Evolutionary conservation across 2,888 invertebrate genomes (phyloP).

Genomic region (Acleris sparsana): DNA sequence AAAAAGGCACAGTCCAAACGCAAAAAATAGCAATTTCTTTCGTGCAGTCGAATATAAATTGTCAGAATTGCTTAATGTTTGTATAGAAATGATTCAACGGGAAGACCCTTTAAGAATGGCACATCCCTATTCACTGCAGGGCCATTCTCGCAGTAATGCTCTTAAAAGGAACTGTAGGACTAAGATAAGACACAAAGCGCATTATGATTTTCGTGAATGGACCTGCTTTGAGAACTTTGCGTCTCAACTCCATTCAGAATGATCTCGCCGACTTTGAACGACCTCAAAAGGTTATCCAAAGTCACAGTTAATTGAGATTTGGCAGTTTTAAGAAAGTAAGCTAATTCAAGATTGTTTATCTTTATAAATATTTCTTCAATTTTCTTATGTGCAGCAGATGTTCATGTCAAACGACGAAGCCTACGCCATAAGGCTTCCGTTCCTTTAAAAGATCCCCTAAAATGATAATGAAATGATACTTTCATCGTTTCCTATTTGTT

Average conservation of each 20-base stretch:
- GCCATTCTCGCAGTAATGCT: slow-evolving; percentile 24
- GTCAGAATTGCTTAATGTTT: not conserved
- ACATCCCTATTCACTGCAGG: slow-evolving; percentile 10
- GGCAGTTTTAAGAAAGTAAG: not conserved
- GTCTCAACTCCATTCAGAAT: slow-evolving; percentile 13
- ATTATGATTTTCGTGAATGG: slow-evolving; percentile 33
- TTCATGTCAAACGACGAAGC: slow-evolving; percentile 13
- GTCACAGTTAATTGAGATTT: not conserved
- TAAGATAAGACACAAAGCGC: slow-evolving; percentile 31
- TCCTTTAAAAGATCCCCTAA: slow-evolving; percentile 21
- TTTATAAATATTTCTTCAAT: not conserved
- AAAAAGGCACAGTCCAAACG: not conserved
- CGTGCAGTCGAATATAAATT: not conserved
- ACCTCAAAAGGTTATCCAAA: slow-evolving; percentile 8
- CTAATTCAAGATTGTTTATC: no score
- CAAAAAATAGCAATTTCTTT: not conserved
- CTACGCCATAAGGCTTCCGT: slow-evolving; percentile 25
- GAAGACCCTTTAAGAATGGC: slow-evolving; percentile 1
- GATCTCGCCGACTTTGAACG: slow-evolving; percentile 13
- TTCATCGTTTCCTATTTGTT: slow-evolving; percentile 13
- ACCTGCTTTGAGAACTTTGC: slow-evolving; percentile 19
- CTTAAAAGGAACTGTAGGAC: slow-evolving; percentile 25
- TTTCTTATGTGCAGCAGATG: slow-evolving; percentile 19
- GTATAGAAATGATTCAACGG: not conserved
- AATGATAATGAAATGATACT: slow-evolving; percentile 22